A percentile compares a stretch with the other conserved stretches of the same genome.
Evolutionary conservation across 2,113 vertebrate species (phyloP).

Genomic region (Aspiorhynchus laticeps): DNA sequence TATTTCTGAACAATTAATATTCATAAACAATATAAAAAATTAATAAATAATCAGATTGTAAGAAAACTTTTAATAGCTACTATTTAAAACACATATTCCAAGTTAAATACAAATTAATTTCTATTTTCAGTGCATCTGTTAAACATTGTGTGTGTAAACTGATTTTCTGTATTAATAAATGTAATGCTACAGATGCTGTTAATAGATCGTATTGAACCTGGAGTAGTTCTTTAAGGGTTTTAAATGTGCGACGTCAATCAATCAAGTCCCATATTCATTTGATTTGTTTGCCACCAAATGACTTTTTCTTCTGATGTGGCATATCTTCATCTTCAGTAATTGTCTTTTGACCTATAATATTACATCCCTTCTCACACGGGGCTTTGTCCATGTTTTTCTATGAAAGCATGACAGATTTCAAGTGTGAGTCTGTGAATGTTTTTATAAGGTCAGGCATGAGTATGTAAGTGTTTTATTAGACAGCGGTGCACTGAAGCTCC

Average conservation of each 20-base stretch:
- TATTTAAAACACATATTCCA: no score
- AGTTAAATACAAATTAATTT: no score
- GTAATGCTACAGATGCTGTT: no score
- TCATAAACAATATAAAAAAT: no score
- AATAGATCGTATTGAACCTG: neutral
- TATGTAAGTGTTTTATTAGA: neutral
- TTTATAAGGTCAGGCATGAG: neutral
- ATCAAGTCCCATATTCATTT: neutral
- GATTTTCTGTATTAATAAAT: no score
- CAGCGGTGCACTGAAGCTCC: neutral
- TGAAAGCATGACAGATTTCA: neutral
- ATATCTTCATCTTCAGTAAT: neutral
- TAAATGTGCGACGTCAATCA: neutral
- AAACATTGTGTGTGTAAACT: no score
- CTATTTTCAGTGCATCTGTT: no score
- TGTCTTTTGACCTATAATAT: neutral
- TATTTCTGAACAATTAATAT: no score
- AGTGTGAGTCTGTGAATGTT: neutral
- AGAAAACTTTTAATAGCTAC: no score
- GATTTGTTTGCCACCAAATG: neutral
- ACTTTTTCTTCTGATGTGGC: neutral
- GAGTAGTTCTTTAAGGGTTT: neutral
- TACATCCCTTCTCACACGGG: no score
- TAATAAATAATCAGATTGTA: no score
- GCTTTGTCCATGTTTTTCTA: neutral